Conservation (phyloP, 2,113 vertebrate genomes). For the Nesoenas mayeri region DNA sequence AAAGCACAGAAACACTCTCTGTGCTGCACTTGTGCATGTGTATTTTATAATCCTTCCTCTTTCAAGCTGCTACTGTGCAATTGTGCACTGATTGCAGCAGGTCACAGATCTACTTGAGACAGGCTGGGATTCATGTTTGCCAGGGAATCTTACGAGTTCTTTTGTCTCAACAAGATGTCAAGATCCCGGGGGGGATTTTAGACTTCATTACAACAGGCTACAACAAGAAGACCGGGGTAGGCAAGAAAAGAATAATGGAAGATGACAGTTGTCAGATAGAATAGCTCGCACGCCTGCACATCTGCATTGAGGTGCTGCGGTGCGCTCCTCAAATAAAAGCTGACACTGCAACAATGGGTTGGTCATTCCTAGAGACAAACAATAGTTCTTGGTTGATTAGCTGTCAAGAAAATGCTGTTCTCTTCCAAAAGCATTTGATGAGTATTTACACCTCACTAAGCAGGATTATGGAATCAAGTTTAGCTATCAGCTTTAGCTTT, state of each 20-base stretch:
- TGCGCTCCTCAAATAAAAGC: neutral
- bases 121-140: neutral
- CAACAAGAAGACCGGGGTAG: neutral
- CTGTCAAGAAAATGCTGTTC: neutral
- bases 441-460: neutral
- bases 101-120: neutral
- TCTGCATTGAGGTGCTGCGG: neutral
- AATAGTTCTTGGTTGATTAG: neutral
- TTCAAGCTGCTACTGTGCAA: neutral
- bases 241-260: neutral
- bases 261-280: neutral
- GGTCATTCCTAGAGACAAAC: neutral
- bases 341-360: neutral
- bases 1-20: neutral
- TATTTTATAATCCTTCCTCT: neutral
- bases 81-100: neutral
- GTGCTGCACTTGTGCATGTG: neutral
- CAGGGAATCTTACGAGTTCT: neutral
- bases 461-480: neutral
- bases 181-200: neutral
- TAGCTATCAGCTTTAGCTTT: neutral
- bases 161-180: neutral
- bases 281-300: neutral
- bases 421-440: neutral
- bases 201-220: neutral